Base-by-base conservation (phyloP, 1,140 invertebrate genomes). In the Drosophila asahinai region DNA sequence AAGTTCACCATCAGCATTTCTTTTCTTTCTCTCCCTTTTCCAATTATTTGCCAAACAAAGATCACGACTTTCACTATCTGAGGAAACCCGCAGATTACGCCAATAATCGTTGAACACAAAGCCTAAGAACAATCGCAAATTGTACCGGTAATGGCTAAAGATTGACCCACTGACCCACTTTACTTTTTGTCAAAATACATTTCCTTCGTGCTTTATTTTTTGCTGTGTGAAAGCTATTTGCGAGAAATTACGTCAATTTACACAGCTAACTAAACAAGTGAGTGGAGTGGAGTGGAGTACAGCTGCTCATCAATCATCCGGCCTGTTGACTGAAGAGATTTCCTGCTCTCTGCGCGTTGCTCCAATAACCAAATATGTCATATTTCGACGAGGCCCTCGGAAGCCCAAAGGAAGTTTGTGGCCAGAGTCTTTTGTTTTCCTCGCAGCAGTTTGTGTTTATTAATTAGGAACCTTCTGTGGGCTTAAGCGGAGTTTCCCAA, bases 351-450 rank as follows among this genome's bases (percentile, higher is more conserved):
- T 27, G 49, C 45, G 33, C 51, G 45, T 51, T 87, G 80, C 81
- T 84, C 81, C 77, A 87, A 81, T 83, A 89, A 75, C 60, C 84
- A 84, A 78, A 81, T 78, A 70, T 89, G 81, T 79, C 77, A 71
- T 42, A 63, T 67, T 49, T 60, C 9, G 17, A 55, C 7, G 38
- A 45, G 19, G 38, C 71, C 76, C 75, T 82, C 9, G 9, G 33
- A 36, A 12, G 33, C 33, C 9, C 40, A 7, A 38, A 38, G 27
- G 73, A 68, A 81, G 87, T 80, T 86, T 52, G 77, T 75, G 48
- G 60, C 71, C 52, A 64, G 25, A 86, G 80, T 81, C 80, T 83
- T 83, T 86, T 76, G 83, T 73, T 73, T 48, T 25, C 40, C 27
- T 6, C 33, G 19, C 6, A 33, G 25, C 19, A 58, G 36, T 63